A percentile compares a stretch with the other conserved stretches of the same genome.
These are phyloP conservation scores for Gallinago jamesoni DNA, from an alignment of 2,113 vertebrate species.

Conservation along the genomic window DNA sequence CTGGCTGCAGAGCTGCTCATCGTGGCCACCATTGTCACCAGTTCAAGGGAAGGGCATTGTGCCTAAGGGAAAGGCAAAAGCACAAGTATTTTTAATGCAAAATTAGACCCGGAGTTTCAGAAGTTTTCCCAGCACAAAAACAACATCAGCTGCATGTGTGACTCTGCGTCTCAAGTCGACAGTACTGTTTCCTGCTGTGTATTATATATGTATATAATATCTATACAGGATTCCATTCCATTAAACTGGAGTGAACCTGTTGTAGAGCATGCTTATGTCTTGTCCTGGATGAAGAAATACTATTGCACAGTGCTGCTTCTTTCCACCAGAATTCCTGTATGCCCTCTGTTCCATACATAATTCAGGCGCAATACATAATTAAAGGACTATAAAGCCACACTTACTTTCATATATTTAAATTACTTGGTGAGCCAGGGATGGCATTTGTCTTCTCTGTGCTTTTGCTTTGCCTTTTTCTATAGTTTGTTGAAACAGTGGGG, in stretches of 20 bases:
- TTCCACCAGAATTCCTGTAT: background rate
- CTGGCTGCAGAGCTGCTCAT: background rate
- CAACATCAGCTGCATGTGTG: background rate
- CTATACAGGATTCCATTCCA: background rate
- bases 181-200: background rate
- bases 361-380: slow-evolving; percentile 58
- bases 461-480: background rate
- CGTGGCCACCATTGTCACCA: background rate
- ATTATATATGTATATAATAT: too few species aligned
- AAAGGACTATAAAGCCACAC: slow-evolving; percentile 9
- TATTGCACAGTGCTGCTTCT: background rate
- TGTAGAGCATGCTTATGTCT: background rate
- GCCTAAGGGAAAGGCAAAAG: background rate
- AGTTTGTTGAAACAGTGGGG: background rate
- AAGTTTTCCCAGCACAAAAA: background rate
- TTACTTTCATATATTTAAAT: slow-evolving; percentile 55
- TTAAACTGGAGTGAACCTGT: background rate
- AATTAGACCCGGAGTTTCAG: background rate
- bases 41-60: background rate
- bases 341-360: slow-evolving; percentile 29
- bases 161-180: background rate
- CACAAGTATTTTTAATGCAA: background rate
- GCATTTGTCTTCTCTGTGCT: background rate
- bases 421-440: background rate
- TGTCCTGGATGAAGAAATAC: background rate